These are phyloP conservation scores for Neodiprion fabricii DNA, from an alignment of 1,140 invertebrate species.

Conservation along the genomic window DNA sequence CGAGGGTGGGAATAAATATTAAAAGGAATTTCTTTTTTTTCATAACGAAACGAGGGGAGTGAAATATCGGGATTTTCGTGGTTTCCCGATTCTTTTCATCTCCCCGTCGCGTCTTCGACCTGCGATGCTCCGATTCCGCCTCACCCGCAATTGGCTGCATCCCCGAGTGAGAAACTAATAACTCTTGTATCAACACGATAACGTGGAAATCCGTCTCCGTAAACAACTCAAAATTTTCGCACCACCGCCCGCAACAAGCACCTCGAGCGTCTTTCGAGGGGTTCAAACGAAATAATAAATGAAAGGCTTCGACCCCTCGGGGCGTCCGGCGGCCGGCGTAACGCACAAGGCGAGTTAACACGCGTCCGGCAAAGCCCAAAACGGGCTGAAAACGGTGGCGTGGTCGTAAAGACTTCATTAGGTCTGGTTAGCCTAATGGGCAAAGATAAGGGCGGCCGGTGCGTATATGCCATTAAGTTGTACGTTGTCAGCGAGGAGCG, in stretches of 20 bases:
- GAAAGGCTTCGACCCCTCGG: neutral
- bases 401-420: neutral
- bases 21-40: too few relatives aligned
- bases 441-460: neutral
- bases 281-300: neutral
- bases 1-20: neutral
- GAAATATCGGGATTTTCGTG: too few relatives aligned
- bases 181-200: too few relatives aligned
- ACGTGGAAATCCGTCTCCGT: too few relatives aligned
- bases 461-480: neutral
- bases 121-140: too few relatives aligned
- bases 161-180: too few relatives aligned
- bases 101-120: too few relatives aligned
- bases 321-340: neutral
- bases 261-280: neutral
- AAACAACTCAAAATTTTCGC: too few relatives aligned
- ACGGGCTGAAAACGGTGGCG: neutral
- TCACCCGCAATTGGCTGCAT: too few relatives aligned
- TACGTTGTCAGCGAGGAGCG: neutral
- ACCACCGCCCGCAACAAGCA: neutral
- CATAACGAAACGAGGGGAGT: too few relatives aligned
- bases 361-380: neutral
- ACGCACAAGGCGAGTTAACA: too few relatives aligned
- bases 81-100: too few relatives aligned
- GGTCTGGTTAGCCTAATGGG: slow-evolving; percentile 4